Percentiles rank a stretch among this genome's conserved stretches.
Conservation (phyloP, 2,113 vertebrate genomes). For the Pituophis catenifer region DNA sequence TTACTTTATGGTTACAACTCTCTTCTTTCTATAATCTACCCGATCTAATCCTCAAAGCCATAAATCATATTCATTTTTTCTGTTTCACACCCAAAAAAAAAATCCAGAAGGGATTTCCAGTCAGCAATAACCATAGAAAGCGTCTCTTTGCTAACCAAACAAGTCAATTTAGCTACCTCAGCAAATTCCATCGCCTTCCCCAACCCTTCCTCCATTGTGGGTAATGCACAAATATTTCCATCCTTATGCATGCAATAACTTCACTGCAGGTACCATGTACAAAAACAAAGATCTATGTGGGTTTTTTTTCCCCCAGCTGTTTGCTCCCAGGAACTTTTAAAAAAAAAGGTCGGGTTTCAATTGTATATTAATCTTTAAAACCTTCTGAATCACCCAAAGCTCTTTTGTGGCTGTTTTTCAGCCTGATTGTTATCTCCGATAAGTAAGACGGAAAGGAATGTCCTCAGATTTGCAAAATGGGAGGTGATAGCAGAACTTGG, state of each 20-base stretch:
- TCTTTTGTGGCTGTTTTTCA: neutral
- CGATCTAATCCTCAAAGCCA: neutral
- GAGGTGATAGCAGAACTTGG: neutral
- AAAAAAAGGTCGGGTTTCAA: neutral
- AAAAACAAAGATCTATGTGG: neutral
- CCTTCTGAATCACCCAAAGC: neutral
- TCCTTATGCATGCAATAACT: neutral
- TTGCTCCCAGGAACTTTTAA: neutral
- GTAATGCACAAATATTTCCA: neutral
- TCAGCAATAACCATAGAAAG: neutral
- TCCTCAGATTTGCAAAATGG: neutral
- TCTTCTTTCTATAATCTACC: neutral
- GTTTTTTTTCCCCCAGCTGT: neutral
- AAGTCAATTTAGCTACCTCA: neutral
- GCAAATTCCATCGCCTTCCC: neutral
- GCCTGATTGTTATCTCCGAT: neutral
- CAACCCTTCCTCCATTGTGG: neutral
- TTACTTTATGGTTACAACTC: neutral
- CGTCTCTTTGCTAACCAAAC: neutral
- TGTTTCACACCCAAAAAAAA: neutral
- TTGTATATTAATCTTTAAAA: neutral
- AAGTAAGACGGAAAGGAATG: neutral
- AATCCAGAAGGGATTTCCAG: neutral
- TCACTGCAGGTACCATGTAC: neutral
- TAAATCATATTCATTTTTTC: neutral